A percentile compares a stretch with the other conserved stretches of the same genome.
These are phyloP conservation scores for Lymantria dispar DNA, from an alignment of 2,888 invertebrate species.

Conservation along the genomic window DNA sequence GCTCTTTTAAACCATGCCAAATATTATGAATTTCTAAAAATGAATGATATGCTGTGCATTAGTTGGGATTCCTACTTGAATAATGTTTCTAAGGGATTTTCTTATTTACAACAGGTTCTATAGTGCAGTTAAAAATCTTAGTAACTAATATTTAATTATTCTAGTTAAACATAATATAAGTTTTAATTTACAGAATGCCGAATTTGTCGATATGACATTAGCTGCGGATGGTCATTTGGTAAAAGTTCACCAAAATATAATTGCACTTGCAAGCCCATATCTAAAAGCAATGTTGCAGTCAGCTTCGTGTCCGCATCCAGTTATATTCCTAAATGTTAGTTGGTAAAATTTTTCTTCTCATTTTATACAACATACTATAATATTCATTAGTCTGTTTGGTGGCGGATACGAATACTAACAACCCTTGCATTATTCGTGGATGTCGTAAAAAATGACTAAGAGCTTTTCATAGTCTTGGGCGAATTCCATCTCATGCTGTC, in stretches of 20 bases:
- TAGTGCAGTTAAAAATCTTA: background rate
- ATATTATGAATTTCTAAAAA: constrained; percentile 2
- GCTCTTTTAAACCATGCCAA: too few species aligned
- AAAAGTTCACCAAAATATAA: constrained; percentile 62
- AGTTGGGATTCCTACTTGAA: constrained; percentile 42
- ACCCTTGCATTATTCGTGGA: too few species aligned
- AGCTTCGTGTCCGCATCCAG: constrained; percentile 53
- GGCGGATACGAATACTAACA: too few species aligned
- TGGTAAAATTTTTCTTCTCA: background rate
- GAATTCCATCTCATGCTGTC: too few species aligned
- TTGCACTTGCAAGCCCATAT: constrained; percentile 68
- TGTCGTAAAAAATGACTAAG: too few species aligned
- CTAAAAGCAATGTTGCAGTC: constrained; percentile 55
- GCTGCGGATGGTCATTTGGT: constrained; percentile 65
- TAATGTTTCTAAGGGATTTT: constrained; percentile 46
- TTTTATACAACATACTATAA: too few species aligned
- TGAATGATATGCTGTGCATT: constrained; percentile 26
- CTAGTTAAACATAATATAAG: background rate
- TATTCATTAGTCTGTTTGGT: too few species aligned
- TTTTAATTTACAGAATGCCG: constrained; percentile 49
- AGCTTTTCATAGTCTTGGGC: too few species aligned
- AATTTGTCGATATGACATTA: constrained; percentile 74
- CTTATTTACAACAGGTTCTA: constrained; percentile 50
- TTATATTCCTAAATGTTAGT: constrained; percentile 65
- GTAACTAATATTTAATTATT: background rate